Evolutionary conservation across 2,797 vertebrate species (phyloP).

Genomic region (Manis pentadactyla): DNA sequence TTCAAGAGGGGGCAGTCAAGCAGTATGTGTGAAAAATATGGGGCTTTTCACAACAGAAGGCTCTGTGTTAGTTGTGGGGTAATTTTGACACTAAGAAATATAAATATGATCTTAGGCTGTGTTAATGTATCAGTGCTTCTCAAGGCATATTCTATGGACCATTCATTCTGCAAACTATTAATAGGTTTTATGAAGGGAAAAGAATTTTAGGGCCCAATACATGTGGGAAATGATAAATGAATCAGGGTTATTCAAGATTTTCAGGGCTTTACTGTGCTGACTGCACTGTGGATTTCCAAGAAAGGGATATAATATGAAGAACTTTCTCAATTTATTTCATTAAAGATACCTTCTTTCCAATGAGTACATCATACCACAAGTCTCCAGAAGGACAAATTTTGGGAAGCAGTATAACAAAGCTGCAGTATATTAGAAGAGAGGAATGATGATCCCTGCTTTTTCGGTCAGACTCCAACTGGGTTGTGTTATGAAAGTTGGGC

Average conservation of each 20-base stretch:
- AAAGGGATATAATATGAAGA: not conserved
- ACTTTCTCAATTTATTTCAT: not conserved
- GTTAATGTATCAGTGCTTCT: not conserved
- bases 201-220: not conserved
- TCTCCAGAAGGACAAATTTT: not conserved
- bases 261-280: not conserved
- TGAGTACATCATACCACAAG: not conserved
- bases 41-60: not conserved
- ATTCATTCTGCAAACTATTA: constrained; percentile 17
- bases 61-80: not conserved
- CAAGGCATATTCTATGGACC: not conserved
- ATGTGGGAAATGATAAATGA: not conserved
- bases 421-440: not conserved
- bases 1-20: not conserved
- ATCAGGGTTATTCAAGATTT: not conserved
- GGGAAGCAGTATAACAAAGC: not conserved
- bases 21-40: not conserved
- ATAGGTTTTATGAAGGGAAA: not conserved
- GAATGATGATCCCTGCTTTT: not conserved
- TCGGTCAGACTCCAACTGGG: not conserved
- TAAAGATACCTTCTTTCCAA: not conserved
- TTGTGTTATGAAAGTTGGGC: not conserved
- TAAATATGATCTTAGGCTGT: not conserved
- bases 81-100: not conserved
- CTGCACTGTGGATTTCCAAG: not conserved